Conservation (phyloP, 2,888 invertebrate genomes). For the Patella depressa region DNA sequence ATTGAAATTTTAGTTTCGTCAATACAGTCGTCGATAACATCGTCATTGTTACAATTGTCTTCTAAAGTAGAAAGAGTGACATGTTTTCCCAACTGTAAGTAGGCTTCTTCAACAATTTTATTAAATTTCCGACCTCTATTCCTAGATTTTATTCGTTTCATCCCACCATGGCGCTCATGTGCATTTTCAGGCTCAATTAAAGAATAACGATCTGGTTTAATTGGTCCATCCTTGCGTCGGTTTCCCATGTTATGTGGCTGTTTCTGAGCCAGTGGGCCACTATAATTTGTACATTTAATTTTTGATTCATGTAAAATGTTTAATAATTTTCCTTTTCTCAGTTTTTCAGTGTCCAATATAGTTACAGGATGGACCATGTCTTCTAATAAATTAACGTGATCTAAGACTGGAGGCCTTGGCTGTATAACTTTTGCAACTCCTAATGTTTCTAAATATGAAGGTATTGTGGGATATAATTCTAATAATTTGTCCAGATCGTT, state of each 20-base stretch:
- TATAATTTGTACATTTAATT: neutral
- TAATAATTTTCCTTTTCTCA: neutral
- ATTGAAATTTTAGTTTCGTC: too few species aligned
- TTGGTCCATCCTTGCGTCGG: neutral
- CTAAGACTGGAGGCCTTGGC: neutral
- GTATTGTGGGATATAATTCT: neutral
- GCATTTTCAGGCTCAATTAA: neutral
- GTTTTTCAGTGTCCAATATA: neutral
- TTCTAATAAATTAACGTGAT: neutral
- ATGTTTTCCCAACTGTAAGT: too few species aligned
- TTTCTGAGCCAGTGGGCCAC: neutral
- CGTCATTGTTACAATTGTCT: too few species aligned
- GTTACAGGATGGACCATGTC: neutral
- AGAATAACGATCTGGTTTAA: neutral
- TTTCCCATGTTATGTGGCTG: conserved; percentile 1
- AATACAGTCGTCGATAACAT: too few species aligned
- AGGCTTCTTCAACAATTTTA: too few species aligned
- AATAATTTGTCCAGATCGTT: neutral
- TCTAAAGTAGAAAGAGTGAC: too few species aligned
- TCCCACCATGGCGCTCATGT: too few species aligned
- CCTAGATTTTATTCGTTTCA: too few species aligned
- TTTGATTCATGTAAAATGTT: neutral
- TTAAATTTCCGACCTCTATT: too few species aligned
- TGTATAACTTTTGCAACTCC: neutral
- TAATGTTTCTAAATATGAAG: neutral